These are phyloP conservation scores for Chlamydotis undulata DNA, from an alignment of 2,113 vertebrate species.

Conservation along the genomic window DNA sequence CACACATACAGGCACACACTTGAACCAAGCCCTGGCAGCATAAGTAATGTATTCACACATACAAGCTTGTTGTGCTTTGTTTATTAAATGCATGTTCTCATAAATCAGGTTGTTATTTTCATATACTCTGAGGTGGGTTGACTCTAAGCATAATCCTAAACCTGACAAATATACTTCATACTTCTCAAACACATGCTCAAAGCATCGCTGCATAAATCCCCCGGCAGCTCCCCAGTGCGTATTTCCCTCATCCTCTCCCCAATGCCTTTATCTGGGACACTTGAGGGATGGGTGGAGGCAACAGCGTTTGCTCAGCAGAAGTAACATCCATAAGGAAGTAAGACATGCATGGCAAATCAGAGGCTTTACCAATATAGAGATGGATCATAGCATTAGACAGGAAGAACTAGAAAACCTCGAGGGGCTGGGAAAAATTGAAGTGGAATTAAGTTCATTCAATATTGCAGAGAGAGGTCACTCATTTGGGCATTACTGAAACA, in stretches of 20 bases:
- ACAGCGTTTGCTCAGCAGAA: neutral
- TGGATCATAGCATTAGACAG: neutral
- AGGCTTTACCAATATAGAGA: neutral
- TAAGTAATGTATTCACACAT: neutral
- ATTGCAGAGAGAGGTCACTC: neutral
- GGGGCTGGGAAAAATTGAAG: neutral
- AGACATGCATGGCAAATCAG: neutral
- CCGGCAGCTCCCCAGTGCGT: neutral
- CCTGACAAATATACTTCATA: neutral
- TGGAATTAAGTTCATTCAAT: neutral
- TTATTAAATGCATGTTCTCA: neutral
- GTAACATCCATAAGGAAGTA: neutral
- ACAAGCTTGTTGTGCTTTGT: rapidly evolving
- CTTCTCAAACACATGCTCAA: neutral
- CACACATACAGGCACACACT: rapidly evolving
- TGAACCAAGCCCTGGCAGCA: neutral
- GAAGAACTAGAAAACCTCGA: neutral
- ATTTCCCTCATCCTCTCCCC: neutral
- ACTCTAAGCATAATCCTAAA: neutral
- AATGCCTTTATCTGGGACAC: neutral
- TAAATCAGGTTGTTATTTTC: neutral
- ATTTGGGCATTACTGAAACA: neutral
- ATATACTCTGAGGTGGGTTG: neutral
- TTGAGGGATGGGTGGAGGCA: neutral
- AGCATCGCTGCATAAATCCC: neutral